Conservation (phyloP, 1,140 invertebrate species). For the Drosophila simulans region DNA sequence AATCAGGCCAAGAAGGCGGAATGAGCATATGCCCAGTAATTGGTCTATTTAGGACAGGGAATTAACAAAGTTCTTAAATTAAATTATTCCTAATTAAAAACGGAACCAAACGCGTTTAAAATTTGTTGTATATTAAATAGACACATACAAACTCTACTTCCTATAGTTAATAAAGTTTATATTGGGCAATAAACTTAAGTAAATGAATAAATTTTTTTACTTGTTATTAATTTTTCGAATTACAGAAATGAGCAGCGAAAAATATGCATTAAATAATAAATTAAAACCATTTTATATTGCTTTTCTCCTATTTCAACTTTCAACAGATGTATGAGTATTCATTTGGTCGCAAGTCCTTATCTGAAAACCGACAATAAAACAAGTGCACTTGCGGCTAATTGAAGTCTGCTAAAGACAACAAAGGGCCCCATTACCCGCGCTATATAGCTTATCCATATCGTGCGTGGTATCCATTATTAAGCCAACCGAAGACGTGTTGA, state of each 20-base stretch:
- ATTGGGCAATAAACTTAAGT: not conserved
- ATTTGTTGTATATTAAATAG: too few relatives aligned
- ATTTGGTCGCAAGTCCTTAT: constrained; percentile 3
- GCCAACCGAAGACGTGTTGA: constrained; percentile 67
- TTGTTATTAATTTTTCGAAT: not conserved
- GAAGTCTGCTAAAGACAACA: constrained; percentile 25
- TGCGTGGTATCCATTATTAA: constrained; percentile 64
- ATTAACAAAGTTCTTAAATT: not conserved
- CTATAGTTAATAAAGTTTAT: too few relatives aligned
- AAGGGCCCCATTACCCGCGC: not conserved
- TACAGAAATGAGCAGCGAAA: not conserved
- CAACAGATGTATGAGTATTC: not conserved
- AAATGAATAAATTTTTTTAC: not conserved
- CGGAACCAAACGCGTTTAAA: too few relatives aligned
- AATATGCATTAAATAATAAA: constrained; percentile 3
- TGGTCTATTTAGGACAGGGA: constrained; percentile 11
- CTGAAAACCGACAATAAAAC: constrained; percentile 15
- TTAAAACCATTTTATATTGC: not conserved
- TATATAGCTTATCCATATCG: constrained; percentile 48
- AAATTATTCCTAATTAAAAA: not conserved
- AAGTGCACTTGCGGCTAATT: constrained; percentile 53
- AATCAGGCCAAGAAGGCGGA: constrained; percentile 21
- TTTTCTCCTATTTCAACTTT: not conserved
- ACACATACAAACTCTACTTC: too few relatives aligned
- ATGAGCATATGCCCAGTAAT: constrained; percentile 36